Evolutionary conservation across 2,797 vertebrate species (phyloP).

Genomic region (Iguana delicatissima): DNA sequence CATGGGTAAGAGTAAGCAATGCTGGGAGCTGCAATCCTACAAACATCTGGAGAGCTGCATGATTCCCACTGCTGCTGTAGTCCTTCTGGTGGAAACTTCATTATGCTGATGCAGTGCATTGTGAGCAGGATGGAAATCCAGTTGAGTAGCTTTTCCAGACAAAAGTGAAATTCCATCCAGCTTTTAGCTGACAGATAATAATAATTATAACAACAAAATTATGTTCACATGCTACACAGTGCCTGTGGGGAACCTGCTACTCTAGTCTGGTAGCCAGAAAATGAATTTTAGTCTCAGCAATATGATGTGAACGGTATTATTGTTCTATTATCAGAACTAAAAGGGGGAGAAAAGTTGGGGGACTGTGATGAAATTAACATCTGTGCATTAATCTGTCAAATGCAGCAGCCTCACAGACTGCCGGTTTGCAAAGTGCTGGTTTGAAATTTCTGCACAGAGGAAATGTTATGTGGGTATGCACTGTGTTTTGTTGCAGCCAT

Average conservation of each 20-base stretch:
- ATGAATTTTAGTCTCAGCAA: neutral
- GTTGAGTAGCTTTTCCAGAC: constrained; percentile 50
- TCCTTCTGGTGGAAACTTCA: neutral
- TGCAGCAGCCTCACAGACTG: neutral
- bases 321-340: neutral
- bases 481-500: neutral
- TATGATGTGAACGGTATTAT: neutral
- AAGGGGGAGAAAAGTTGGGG: neutral
- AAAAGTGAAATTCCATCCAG: constrained; percentile 39
- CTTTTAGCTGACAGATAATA: constrained; percentile 3
- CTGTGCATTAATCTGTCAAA: neutral
- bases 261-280: constrained; percentile 29
- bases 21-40: no score
- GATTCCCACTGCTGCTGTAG: accelerated
- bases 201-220: neutral
- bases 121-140: constrained; percentile 52
- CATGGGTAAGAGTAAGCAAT: no score
- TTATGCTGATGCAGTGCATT: neutral
- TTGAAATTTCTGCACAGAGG: neutral
- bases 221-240: constrained; percentile 30
- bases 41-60: no score
- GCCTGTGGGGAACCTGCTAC: constrained; percentile 38
- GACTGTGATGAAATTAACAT: neutral
- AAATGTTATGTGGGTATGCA: neutral
- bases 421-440: neutral